Evolutionary conservation across 2,888 invertebrate species (phyloP), one percentile per base, ranked within the genome.

Genomic region (Dilophus febrilis): DNA sequence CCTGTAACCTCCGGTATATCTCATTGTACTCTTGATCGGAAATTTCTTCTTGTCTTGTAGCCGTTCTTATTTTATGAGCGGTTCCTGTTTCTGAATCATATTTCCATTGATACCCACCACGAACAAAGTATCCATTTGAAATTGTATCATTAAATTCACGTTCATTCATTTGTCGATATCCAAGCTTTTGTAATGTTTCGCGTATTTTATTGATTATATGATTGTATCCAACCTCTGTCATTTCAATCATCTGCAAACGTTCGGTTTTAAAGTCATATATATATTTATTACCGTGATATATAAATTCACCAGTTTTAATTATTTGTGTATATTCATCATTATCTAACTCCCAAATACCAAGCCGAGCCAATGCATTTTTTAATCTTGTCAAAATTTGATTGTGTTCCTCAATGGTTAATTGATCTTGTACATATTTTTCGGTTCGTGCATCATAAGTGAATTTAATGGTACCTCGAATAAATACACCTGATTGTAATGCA

Each of bases 131-230:
- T 5, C 40, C 40, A 2, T 22, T 36, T 14, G 40, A 12, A 35
- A 40, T 40, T 12, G 40, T 40, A 17, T 28, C n/a, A n/a, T 40
- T 40, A 10, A 35, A 35, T 30, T 40, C 40, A 8, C 28, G 26
- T n/a, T 31, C 36, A 16, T n/a, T 36, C 35, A 40, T 30, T 26
- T 35, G 35, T 10, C 36, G 16, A 31, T 31, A 40, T 3, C 30
- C 35, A 18, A 31, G 4, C 2, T 13, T n/a, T 18, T 32, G 16
- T n/a, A 38, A 33, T 33, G 31, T 17, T 10, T 32, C 16, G 3
- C 14, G 30, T 14, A 38, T 27, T 26, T 32, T 31, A 10, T 22
- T 16, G 6, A 27, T 22, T 19, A 31, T 38, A 4, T 13, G 4
- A 8, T 17, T 6, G 26, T 38, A 38, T 26, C 31, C 38, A 13